Conservation (phyloP, 2,113 vertebrate genomes). For the Hippocampus comes region DNA sequence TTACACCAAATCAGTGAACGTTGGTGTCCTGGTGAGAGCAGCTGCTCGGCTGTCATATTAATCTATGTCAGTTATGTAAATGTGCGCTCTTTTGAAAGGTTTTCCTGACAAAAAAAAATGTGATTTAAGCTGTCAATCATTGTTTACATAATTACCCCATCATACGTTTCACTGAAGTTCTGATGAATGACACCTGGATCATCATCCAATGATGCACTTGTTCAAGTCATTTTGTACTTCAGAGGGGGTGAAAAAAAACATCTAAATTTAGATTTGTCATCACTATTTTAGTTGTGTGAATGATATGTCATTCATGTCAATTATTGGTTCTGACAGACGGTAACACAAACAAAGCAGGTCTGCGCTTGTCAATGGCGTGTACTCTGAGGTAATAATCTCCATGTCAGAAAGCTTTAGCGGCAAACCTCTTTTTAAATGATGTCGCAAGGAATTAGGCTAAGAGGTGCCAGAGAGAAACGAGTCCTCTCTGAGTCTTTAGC, state of each 20-base stretch:
- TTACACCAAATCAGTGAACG: constrained; percentile 72
- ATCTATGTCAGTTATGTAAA: constrained; percentile 75
- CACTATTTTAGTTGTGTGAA: neutral
- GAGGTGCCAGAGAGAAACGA: neutral
- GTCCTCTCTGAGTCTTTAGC: no score
- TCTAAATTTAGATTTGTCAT: constrained; percentile 16
- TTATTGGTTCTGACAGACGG: neutral
- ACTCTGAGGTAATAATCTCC: neutral
- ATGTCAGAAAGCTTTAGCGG: neutral
- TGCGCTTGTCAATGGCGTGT: neutral
- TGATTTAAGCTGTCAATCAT: constrained; percentile 75
- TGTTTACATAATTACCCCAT: constrained; percentile 61
- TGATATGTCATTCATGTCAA: neutral
- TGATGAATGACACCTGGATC: constrained; percentile 55
- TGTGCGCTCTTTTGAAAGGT: constrained; percentile 71
- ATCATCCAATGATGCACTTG: constrained; percentile 18
- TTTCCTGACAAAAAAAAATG: constrained; percentile 64
- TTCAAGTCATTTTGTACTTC: constrained; percentile 35
- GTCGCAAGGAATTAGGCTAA: neutral
- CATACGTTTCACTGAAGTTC: constrained; percentile 40
- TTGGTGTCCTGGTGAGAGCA: constrained; percentile 66
- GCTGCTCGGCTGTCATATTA: constrained; percentile 67
- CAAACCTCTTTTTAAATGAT: neutral
- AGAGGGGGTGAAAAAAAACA: neutral
- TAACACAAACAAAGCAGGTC: neutral